A percentile compares a stretch with the other conserved stretches of the same genome.
These are phyloP conservation scores for Butastur rufipennis DNA, from an alignment of 2,113 vertebrate species.

Conservation along the genomic window DNA sequence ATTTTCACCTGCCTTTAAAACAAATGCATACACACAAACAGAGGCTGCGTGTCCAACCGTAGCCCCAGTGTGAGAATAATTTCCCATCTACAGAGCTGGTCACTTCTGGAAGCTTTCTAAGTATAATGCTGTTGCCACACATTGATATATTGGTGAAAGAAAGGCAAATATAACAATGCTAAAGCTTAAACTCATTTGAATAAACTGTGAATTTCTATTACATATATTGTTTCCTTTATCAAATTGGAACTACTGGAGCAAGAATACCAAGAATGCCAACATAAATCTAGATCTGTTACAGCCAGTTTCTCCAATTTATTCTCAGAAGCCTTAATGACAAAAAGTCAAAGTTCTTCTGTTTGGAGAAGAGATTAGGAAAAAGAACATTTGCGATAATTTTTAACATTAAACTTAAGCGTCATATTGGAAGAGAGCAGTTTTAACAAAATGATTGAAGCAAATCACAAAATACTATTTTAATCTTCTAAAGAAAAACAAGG, in stretches of 20 bases:
- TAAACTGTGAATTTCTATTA: constrained; percentile 57
- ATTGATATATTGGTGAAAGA: constrained; percentile 46
- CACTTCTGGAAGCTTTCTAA: constrained; percentile 1
- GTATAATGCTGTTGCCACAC: constrained; percentile 34
- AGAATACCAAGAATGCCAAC: constrained; percentile 52
- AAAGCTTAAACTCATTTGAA: constrained; percentile 52
- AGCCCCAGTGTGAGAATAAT: constrained; percentile 9
- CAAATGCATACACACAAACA: not conserved
- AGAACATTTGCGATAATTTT: not conserved
- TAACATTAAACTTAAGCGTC: not conserved
- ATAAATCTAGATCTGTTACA: constrained; percentile 62
- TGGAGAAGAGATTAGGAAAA: not conserved
- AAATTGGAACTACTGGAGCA: constrained; percentile 62
- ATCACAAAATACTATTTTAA: not conserved
- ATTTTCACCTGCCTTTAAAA: not conserved
- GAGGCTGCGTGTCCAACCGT: not conserved
- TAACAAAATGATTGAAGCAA: not conserved
- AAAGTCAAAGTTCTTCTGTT: not conserved
- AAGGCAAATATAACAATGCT: constrained; percentile 51
- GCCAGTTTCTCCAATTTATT: constrained; percentile 46
- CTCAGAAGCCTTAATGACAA: not conserved
- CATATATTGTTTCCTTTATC: constrained; percentile 65
- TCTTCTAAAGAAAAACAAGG: not conserved
- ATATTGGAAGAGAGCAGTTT: not conserved
- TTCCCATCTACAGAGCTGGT: not conserved